Conservation (phyloP, 1,140 invertebrate species). For the Spodoptera frugiperda region DNA sequence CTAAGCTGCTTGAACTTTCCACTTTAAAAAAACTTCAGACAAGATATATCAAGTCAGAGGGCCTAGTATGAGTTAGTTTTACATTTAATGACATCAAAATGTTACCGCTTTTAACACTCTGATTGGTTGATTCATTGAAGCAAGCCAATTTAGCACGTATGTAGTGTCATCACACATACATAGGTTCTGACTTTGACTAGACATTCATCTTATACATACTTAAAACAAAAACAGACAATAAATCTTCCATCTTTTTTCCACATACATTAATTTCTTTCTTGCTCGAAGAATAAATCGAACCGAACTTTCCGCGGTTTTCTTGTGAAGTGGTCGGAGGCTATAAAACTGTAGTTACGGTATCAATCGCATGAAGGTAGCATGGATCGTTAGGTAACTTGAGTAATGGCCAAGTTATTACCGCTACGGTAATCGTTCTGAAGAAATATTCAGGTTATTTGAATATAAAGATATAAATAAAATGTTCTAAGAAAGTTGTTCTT, state of each 20-base stretch:
- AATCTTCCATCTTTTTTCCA: background rate
- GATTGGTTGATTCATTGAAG: too few relatives aligned
- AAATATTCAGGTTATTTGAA: conserved; percentile 15
- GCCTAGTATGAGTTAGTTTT: too few relatives aligned
- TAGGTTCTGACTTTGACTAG: too few relatives aligned
- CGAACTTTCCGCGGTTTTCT: background rate
- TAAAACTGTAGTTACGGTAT: conserved; percentile 47
- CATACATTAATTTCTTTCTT: background rate
- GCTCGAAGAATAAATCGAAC: background rate
- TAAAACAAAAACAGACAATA: background rate
- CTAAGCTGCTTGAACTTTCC: too few relatives aligned
- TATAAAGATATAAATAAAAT: conserved; percentile 20
- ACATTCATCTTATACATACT: background rate
- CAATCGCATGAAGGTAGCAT: conserved; percentile 42
- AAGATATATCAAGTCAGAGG: too few relatives aligned
- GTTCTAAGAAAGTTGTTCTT: background rate
- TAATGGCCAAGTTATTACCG: conserved; percentile 38
- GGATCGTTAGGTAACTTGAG: conserved; percentile 41
- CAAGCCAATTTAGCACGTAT: too few relatives aligned
- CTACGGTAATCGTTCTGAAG: conserved; percentile 11
- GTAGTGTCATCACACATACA: too few relatives aligned
- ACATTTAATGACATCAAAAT: too few relatives aligned
- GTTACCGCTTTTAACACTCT: too few relatives aligned
- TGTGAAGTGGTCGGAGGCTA: background rate
- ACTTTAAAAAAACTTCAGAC: too few relatives aligned